Conservation (phyloP, 1,140 invertebrate genomes). For the Apolygus lucorum region DNA sequence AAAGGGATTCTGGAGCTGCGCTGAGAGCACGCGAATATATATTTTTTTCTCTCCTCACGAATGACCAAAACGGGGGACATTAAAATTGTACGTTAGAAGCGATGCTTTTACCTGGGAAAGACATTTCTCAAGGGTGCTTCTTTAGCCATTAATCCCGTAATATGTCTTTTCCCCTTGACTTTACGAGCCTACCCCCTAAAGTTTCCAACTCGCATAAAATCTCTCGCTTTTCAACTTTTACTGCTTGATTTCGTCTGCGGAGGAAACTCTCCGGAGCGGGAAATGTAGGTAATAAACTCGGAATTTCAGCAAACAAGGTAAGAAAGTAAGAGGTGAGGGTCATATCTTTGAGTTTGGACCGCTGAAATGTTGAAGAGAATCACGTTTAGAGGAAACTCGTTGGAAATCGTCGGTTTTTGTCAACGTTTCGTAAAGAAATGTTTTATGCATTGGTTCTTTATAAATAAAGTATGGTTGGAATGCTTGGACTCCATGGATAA, state of each 20-base stretch:
- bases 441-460: no score
- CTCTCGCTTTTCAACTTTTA: constrained; percentile 13
- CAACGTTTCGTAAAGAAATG: no score
- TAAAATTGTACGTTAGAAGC: constrained; percentile 4
- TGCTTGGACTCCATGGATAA: no score
- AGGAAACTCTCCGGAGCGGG: background rate
- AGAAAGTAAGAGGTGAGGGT: no score
- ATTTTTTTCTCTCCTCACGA: background rate
- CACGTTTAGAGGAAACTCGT: no score
- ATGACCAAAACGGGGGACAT: constrained; percentile 2
- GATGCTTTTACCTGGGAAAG: constrained; percentile 11
- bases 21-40: background rate
- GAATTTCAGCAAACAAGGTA: background rate
- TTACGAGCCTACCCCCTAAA: constrained; percentile 2
- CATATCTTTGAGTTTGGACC: no score
- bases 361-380: no score
- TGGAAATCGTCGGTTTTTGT: no score
- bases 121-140: constrained; percentile 1
- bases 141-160: constrained; percentile 5
- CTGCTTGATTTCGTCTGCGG: constrained; percentile 9
- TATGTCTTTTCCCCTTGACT: constrained; percentile 11
- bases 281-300: background rate
- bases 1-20: background rate
- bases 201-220: constrained; percentile 10
- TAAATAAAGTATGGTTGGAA: no score